Conservation (phyloP, 2,888 invertebrate species). For the Tenthredo notha region DNA sequence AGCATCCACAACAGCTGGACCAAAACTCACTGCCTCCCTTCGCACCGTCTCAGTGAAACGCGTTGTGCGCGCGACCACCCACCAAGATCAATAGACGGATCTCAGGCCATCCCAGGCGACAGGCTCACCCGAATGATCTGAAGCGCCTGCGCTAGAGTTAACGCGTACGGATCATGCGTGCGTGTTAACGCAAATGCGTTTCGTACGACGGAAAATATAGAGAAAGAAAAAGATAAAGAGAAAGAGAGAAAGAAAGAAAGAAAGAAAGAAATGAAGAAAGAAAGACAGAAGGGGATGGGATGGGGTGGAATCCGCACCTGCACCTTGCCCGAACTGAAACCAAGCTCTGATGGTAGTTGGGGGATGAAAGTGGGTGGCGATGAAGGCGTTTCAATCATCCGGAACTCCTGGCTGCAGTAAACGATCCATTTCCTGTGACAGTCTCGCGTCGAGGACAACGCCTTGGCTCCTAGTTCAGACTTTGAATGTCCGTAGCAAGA, state of each 20-base stretch:
- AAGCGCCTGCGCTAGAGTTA: slow-evolving; percentile 43
- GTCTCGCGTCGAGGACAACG: slow-evolving; percentile 27
- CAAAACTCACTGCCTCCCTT: slow-evolving; percentile 51
- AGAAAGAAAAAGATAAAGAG: neutral
- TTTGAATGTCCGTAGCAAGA: slow-evolving; percentile 31
- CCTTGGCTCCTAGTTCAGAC: slow-evolving; percentile 5
- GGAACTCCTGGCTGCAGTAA: slow-evolving; percentile 43
- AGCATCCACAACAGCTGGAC: slow-evolving; percentile 52
- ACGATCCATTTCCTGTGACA: slow-evolving; percentile 34
- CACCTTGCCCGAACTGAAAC: neutral
- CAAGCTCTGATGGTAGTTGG: slow-evolving; percentile 1
- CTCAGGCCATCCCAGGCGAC: slow-evolving; percentile 74
- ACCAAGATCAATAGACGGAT: slow-evolving; percentile 75
- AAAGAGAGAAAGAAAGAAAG: neutral
- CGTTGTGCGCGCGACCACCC: slow-evolving; percentile 60
- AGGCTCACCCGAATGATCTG: slow-evolving; percentile 56
- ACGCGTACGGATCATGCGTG: slow-evolving; percentile 56
- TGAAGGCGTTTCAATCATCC: slow-evolving; percentile 48
- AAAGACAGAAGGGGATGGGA: neutral
- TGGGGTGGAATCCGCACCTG: slow-evolving; percentile 25
- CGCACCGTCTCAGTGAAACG: slow-evolving; percentile 56
- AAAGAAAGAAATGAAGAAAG: neutral
- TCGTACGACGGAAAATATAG: slow-evolving; percentile 36
- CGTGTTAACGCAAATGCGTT: slow-evolving; percentile 54
- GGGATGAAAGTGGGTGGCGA: slow-evolving; percentile 46